These are phyloP conservation scores for Petrolisthes cinctipes DNA, from an alignment of 2,888 invertebrate genomes.

Conservation along the genomic window DNA sequence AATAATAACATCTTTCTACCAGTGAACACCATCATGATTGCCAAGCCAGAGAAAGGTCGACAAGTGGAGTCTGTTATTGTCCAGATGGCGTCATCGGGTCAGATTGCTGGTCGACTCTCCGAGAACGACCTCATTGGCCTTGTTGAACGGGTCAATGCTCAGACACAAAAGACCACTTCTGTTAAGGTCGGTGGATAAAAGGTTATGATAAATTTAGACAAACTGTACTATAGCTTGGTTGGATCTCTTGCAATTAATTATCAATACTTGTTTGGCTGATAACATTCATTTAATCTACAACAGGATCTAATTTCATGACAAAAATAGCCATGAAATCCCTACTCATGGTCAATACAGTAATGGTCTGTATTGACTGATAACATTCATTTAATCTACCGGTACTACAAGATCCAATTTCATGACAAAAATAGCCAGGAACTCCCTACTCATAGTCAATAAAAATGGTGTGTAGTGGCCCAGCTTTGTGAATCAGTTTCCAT, in stretches of 20 bases:
- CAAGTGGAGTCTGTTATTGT: conserved; percentile 95
- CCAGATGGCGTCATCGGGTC: conserved; percentile 94
- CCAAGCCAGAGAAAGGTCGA: conserved; percentile 95
- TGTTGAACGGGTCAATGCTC: conserved; percentile 87
- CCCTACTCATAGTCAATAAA: neutral
- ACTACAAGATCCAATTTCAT: neutral
- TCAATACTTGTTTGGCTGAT: neutral
- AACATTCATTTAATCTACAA: neutral
- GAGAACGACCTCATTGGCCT: conserved; percentile 88
- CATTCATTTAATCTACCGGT: neutral
- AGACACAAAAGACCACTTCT: conserved; percentile 81
- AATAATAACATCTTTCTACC: conserved; percentile 67
- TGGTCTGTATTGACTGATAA: neutral
- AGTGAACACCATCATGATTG: conserved; percentile 94
- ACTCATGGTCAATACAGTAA: neutral
- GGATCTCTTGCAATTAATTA: neutral
- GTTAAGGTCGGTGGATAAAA: conserved; percentile 75
- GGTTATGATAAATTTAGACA: neutral
- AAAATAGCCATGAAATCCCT: neutral
- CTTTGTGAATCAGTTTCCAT: neutral
- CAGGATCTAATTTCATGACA: neutral
- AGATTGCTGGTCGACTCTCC: conserved; percentile 83
- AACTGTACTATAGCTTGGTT: neutral
- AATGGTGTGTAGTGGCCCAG: neutral
- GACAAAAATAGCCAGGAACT: neutral